These are phyloP conservation scores for Panthera tigris DNA, from an alignment of 2,113 vertebrate genomes.

Conservation along the genomic window DNA sequence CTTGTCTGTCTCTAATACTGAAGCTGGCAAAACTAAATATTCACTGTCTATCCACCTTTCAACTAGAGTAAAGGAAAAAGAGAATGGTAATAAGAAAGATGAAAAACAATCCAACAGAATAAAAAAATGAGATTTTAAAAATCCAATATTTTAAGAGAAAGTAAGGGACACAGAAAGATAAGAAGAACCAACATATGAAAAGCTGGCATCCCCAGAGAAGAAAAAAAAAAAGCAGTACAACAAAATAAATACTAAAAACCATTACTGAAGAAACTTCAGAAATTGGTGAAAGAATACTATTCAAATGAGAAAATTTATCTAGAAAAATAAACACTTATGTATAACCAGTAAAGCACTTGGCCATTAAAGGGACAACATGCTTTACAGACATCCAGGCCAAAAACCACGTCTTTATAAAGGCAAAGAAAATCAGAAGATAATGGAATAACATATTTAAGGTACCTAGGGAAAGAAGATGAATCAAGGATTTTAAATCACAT, in stretches of 20 bases:
- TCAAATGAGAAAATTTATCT: neutral
- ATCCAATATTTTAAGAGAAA: neutral
- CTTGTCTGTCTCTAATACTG: neutral
- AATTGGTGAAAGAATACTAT: neutral
- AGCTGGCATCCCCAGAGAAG: neutral
- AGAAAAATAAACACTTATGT: neutral
- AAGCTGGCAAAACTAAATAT: neutral
- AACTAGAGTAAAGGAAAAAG: neutral
- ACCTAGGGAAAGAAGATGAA: neutral
- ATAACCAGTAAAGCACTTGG: neutral
- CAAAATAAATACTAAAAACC: neutral
- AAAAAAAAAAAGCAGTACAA: neutral
- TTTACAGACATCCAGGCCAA: neutral
- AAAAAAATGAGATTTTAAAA: neutral
- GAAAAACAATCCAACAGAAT: neutral
- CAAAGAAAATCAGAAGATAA: conserved; percentile 18
- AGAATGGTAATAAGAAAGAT: neutral
- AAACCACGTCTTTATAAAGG: neutral
- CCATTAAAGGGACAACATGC: neutral
- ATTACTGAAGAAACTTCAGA: neutral
- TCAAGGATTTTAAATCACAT: neutral
- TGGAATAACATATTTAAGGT: neutral
- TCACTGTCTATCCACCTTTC: neutral
- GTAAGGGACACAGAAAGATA: neutral
- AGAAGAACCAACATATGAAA: neutral